A percentile compares a stretch with the other conserved stretches of the same genome.
phyloP scores from a whole-genome alignment of 2,888 invertebrate species.

The Atrina japonica region DNA sequence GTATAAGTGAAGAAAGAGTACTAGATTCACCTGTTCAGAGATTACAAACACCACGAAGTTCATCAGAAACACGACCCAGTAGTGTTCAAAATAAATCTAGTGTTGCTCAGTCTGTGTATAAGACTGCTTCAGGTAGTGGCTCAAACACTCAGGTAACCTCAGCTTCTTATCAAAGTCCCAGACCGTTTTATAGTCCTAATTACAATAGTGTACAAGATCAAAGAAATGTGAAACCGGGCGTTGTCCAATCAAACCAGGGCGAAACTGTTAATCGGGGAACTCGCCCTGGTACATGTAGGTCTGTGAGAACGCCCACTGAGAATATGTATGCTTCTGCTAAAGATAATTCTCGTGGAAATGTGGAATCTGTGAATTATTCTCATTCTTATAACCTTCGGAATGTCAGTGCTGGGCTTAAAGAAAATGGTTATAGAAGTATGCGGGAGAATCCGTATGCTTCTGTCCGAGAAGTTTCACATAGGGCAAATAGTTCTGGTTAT shows the following conservation, averaged over 20 bases:
- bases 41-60: constrained; percentile 1
- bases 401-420: constrained; percentile 4
- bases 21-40: not conserved
- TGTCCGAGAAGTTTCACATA: constrained; percentile 22
- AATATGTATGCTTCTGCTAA: constrained; percentile 2
- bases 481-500: constrained; percentile 1
- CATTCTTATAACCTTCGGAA: too few relatives aligned
- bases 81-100: not conserved
- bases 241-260: not conserved
- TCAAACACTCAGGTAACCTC: not conserved
- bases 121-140: not conserved
- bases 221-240: not conserved
- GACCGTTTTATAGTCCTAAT: not conserved
- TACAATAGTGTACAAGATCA: not conserved
- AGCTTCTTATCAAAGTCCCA: not conserved
- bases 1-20: constrained; percentile 18
- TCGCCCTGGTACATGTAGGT: not conserved
- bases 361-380: too few relatives aligned
- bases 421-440: constrained; percentile 8
- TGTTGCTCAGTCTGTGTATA: too few relatives aligned
- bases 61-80: not conserved
- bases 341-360: not conserved
- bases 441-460: constrained; percentile 41
- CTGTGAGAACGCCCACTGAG: constrained; percentile 7
- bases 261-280: not conserved